phyloP scores from a whole-genome alignment of 2,113 vertebrate genomes.

The Chamaetylas fuelleborni region DNA sequence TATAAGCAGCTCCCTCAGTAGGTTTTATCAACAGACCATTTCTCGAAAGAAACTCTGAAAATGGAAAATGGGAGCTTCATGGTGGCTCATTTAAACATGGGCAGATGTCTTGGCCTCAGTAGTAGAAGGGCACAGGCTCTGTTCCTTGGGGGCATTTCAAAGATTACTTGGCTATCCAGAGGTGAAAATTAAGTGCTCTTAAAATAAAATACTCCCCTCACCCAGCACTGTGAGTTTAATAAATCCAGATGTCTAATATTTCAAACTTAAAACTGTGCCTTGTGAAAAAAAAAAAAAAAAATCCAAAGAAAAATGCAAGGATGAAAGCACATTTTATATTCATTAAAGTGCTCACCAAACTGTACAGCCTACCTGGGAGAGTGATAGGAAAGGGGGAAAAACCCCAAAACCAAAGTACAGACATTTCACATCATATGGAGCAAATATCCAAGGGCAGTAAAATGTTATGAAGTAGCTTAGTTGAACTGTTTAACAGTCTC shows the following conservation, averaged over 20 bases:
- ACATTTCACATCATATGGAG: not conserved
- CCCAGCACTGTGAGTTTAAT: not conserved
- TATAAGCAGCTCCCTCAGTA: not conserved
- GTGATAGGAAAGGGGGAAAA: not conserved
- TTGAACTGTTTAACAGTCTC: slow-evolving; percentile 1
- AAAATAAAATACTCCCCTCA: not conserved
- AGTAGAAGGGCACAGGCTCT: fast-evolving
- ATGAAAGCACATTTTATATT: not conserved
- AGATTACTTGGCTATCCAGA: not conserved
- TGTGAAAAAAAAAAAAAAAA: not conserved
- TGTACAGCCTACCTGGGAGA: not conserved
- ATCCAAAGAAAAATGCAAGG: not conserved
- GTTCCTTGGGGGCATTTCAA: not conserved
- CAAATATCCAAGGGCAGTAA: slow-evolving; percentile 23
- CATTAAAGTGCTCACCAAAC: not conserved
- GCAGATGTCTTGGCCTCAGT: fast-evolving
- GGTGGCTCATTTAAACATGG: not conserved
- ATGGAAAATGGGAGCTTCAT: not conserved
- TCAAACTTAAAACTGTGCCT: not conserved
- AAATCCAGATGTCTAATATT: slow-evolving; percentile 1
- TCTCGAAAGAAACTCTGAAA: not conserved
- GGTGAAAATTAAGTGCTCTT: not conserved
- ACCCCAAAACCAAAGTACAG: not conserved
- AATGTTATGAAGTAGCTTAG: not conserved
- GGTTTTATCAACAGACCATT: not conserved